These are phyloP conservation scores for Beris chalybata DNA, from an alignment of 2,888 invertebrate genomes.

Conservation along the genomic window DNA sequence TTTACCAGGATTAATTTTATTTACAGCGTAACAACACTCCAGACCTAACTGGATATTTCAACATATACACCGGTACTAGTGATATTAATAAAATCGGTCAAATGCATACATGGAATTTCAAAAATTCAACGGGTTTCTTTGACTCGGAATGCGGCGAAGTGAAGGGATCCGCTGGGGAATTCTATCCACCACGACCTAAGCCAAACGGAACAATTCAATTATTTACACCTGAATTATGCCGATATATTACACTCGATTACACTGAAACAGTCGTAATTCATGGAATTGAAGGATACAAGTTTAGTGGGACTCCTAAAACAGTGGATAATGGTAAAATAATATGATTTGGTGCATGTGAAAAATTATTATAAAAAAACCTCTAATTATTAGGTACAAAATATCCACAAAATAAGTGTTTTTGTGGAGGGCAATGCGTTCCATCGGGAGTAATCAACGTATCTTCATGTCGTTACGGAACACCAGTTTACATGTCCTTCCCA, in stretches of 20 bases:
- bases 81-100: conserved; percentile 68
- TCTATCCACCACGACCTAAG: conserved; percentile 68
- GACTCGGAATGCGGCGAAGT: conserved; percentile 62
- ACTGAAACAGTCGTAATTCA: conserved; percentile 60
- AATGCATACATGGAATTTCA: conserved; percentile 72
- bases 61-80: conserved; percentile 71
- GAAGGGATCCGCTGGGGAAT: conserved; percentile 77
- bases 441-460: conserved; percentile 78
- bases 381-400: conserved; percentile 60
- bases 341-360: neutral
- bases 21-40: conserved; percentile 76
- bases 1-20: conserved; percentile 8
- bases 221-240: conserved; percentile 77
- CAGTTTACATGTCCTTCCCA: conserved; percentile 81
- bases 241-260: conserved; percentile 66
- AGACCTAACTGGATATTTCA: conserved; percentile 73
- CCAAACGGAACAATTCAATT: conserved; percentile 63
- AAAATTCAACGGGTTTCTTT: conserved; percentile 60
- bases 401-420: conserved; percentile 70
- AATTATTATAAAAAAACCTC: neutral
- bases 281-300: conserved; percentile 69
- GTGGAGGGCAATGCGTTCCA: conserved; percentile 72
- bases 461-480: conserved; percentile 76
- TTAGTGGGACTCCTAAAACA: conserved; percentile 64
- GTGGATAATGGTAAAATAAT: conserved; percentile 68